These are phyloP conservation scores for Maccullochella peelii DNA, from an alignment of 2,113 vertebrate genomes.

Conservation along the genomic window DNA sequence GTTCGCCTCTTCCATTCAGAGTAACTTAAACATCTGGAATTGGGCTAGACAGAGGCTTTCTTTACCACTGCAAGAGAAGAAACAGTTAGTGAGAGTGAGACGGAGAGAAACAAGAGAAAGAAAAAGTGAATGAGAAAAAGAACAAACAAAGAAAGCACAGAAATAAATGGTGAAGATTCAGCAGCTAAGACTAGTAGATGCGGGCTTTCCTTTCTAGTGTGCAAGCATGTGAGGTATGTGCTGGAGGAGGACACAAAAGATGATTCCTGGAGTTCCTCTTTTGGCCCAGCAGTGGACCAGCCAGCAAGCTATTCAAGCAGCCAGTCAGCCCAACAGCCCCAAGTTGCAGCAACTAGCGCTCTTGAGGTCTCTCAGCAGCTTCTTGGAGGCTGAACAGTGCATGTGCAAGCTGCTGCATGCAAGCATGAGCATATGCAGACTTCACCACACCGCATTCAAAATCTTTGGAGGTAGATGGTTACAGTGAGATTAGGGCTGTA, in stretches of 20 bases:
- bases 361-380: conserved; percentile 42
- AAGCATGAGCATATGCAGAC: conserved; percentile 2
- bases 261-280: conserved; percentile 70
- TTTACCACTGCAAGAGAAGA: conserved; percentile 17
- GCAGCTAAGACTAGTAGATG: conserved; percentile 20
- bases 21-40: conserved; percentile 59
- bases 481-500: neutral
- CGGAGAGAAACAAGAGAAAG: conserved; percentile 14
- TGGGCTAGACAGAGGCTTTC: conserved; percentile 33
- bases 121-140: conserved; percentile 15
- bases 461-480: neutral
- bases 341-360: conserved; percentile 35
- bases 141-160: conserved; percentile 10
- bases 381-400: conserved; percentile 21
- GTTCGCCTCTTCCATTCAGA: conserved; percentile 49
- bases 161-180: conserved; percentile 28
- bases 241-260: conserved; percentile 50
- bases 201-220: conserved; percentile 41
- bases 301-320: conserved; percentile 29
- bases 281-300: conserved; percentile 43
- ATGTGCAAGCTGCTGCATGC: neutral
- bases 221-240: conserved; percentile 63
- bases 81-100: conserved; percentile 4
- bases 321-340: conserved; percentile 10
- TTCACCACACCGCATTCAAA: neutral